Evolutionary conservation across 2,797 vertebrate genomes (phyloP), one percentile per base, ranked within the genome.

Genomic region (Lepus townsendii): DNA sequence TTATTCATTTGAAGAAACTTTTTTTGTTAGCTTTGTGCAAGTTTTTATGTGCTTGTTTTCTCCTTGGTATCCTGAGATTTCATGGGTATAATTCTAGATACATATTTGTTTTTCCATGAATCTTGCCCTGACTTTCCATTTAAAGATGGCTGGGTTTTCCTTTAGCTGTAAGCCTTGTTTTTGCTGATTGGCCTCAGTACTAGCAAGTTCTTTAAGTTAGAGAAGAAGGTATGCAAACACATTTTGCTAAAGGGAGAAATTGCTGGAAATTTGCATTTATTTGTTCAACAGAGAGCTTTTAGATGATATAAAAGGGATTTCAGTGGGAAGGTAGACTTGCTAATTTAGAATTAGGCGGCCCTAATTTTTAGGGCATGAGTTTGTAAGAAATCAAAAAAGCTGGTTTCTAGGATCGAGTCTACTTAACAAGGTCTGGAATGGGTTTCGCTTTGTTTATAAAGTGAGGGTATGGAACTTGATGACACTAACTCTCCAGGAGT

Each of bases 1-100:
- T 83, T 73, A 82, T 71, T 83, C 52, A 50, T 91, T 78, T 91
- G 75, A 93, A 91, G 42, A 78, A 95, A 83, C 30, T 75, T 42
- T 11, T 38, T 60, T 52, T 32, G 68, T 82, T 27, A 66, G 60
- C n/a, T 90, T 30, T 35, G 22, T 47, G 63, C 16, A 73, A 77
- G 8, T 30, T 78, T 57, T 86, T 83, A 73, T 77, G 10, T 91
- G 68, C 42, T 93, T 85, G 6, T 69, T 86, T 82, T 82, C 71
- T 84, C 24, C 5, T 76, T 87, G 50, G n/a, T 84, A 83, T 62
- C 68, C 27, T 89, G 8, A 93, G 86, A 87, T 68, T 76, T 77
- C 30, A 26, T 80, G 76, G 54, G 42, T 1, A 66, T 71, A 42
- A n/a, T 5, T 62, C 57, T 75, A 83, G 17, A 60, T 63, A 42